phyloP scores from a whole-genome alignment of 2,113 vertebrate genomes.

The Bufo bufo region DNA sequence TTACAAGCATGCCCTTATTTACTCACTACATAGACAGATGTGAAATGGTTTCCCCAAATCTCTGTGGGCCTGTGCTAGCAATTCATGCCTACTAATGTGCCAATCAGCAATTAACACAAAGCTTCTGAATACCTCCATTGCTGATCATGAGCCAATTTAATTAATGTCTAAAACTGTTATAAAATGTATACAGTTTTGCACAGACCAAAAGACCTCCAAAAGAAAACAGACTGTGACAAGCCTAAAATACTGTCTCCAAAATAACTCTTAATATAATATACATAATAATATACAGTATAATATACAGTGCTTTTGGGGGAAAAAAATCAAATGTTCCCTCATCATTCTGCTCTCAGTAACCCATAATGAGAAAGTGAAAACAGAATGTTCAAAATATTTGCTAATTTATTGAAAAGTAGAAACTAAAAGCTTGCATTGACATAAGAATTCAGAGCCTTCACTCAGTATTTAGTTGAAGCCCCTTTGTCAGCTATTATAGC shows the following conservation, averaged over 20 bases:
- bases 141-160: constrained; percentile 38
- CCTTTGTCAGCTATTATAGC: too few species aligned
- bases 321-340: too few species aligned
- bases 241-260: not conserved
- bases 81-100: constrained; percentile 35
- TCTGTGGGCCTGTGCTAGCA: not conserved
- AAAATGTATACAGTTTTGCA: constrained; percentile 7
- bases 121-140: constrained; percentile 12
- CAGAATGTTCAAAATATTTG: too few species aligned
- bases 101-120: constrained; percentile 36
- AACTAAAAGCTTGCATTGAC: too few species aligned
- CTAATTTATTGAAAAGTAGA: too few species aligned
- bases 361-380: too few species aligned
- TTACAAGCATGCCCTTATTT: constrained; percentile 9
- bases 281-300: not conserved
- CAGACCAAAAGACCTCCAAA: not conserved
- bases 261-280: not conserved
- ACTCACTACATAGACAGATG: constrained; percentile 30
- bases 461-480: too few species aligned
- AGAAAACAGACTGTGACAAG: not conserved
- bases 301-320: too few species aligned
- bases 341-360: too few species aligned
- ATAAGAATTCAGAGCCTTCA: too few species aligned
- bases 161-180: not conserved
- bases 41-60: constrained; percentile 29